These are phyloP conservation scores for Sorex araneus DNA, from an alignment of 2,113 vertebrate genomes.

Conservation along the genomic window DNA sequence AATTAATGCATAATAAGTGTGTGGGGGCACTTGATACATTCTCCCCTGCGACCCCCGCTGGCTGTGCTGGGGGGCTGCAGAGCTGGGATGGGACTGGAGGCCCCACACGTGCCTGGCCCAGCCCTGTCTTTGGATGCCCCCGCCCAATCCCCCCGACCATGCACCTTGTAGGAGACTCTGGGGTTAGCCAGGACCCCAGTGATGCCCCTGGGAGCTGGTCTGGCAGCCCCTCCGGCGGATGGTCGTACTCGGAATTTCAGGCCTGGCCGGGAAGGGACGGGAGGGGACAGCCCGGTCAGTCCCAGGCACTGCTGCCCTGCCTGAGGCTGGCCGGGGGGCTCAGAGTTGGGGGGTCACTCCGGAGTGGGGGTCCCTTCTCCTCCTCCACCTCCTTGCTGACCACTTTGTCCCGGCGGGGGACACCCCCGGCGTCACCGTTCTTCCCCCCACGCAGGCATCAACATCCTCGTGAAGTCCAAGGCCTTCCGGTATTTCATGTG, in stretches of 20 bases:
- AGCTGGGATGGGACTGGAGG: too few species aligned
- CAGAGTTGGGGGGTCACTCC: background rate
- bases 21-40: too few species aligned
- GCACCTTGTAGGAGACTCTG: too few species aligned
- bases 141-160: too few species aligned
- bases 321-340: background rate
- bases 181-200: too few species aligned
- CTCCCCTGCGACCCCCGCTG: too few species aligned
- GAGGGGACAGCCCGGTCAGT: background rate
- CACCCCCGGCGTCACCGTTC: background rate
- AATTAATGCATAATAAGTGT: too few species aligned
- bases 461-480: constrained; percentile 96
- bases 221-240: background rate
- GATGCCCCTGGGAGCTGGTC: too few species aligned
- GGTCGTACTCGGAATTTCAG: accelerated
- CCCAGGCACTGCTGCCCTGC: background rate
- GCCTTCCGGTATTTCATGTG: constrained; percentile 97
- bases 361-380: background rate
- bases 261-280: background rate
- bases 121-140: too few species aligned
- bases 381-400: too few species aligned
- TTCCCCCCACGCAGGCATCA: constrained; percentile 91
- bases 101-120: too few species aligned
- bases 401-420: background rate
- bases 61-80: too few species aligned